Base-by-base conservation (phyloP, 2,797 vertebrate genomes). In the Bradypodion pumilum region DNA sequence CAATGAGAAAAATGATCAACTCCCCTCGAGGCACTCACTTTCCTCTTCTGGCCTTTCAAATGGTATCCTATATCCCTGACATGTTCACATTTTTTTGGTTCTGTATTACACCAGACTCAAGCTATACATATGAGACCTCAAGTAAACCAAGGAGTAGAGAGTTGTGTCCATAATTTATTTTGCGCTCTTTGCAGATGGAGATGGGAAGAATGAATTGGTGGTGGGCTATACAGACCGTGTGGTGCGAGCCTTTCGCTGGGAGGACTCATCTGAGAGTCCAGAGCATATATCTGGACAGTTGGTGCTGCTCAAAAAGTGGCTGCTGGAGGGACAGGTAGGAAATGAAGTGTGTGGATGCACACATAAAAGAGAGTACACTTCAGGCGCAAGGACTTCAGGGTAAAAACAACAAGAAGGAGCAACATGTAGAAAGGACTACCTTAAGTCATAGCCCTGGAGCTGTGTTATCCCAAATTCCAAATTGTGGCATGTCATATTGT, bases 181-280 rank as follows among this genome's bases (percentile, higher is more conserved):
- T 72, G 19, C 88, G 2, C 81, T 77, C 37, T 21, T 32, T 88
- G 13, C 89, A 99, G 99, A 99, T 85, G 98, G 98, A 60, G 99
- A 99, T 19, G 98, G 98, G 1, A 96, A 96, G 72, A 95, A 93
- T 3, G 99, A 99, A 93, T 91, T 99, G 91, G 98, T 99, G 76
- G 97, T 99, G 76, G 98, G 99, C 19, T 99, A 99, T 95, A 99
- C 99, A 2, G 99, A 99, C 95, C 97, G 98, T 0, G 98, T 99
- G 83, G 99, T 99, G 9, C 96, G 98, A 85, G 98, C 98, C 4
- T 99, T 99, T 90, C 98, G 99, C 16, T 99, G 99, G 99, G 98
- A 99, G 82, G 98, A 98, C 84, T 91, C 94, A 0, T 91, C 95
- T 0, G 98, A 99, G 2, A 76, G 92, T 29, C 88, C 97, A 0